phyloP scores from a whole-genome alignment of 2,888 invertebrate species.

The Aporophyla lueneburgensis region DNA sequence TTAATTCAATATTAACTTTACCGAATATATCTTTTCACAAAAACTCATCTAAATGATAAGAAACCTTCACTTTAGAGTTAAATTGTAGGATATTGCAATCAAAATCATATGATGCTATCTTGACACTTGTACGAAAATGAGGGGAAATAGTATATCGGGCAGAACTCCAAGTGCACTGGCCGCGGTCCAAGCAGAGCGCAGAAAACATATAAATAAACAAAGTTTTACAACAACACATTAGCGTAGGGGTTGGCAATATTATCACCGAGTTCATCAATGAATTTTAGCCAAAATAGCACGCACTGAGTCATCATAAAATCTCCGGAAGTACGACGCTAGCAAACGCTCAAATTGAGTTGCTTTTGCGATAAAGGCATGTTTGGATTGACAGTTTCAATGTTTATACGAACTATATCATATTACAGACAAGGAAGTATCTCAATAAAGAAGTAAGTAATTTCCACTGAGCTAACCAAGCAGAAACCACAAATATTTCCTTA shows the following conservation, averaged over 20 bases:
- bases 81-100: conserved; percentile 22
- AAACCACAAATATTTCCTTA: not conserved
- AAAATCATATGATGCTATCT: conserved; percentile 46
- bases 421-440: not conserved
- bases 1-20: conserved; percentile 51
- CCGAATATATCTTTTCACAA: conserved; percentile 49
- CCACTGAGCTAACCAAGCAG: not conserved
- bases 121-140: conserved; percentile 31
- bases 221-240: conserved; percentile 26
- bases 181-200: conserved; percentile 38
- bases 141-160: conserved; percentile 37
- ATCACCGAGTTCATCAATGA: conserved; percentile 14
- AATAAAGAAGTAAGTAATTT: not conserved
- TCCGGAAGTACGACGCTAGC: not conserved
- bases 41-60: conserved; percentile 53
- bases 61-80: conserved; percentile 13
- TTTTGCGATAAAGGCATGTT: not conserved
- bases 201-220: conserved; percentile 54
- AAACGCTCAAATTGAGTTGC: not conserved
- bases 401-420: not conserved
- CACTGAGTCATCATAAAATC: conserved; percentile 4
- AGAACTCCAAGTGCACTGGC: conserved; percentile 50
- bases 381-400: not conserved
- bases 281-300: conserved; percentile 12
- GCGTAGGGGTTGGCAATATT: conserved; percentile 35